phyloP scores from a whole-genome alignment of 2,797 vertebrate genomes.

The Lerista edwardsae region DNA sequence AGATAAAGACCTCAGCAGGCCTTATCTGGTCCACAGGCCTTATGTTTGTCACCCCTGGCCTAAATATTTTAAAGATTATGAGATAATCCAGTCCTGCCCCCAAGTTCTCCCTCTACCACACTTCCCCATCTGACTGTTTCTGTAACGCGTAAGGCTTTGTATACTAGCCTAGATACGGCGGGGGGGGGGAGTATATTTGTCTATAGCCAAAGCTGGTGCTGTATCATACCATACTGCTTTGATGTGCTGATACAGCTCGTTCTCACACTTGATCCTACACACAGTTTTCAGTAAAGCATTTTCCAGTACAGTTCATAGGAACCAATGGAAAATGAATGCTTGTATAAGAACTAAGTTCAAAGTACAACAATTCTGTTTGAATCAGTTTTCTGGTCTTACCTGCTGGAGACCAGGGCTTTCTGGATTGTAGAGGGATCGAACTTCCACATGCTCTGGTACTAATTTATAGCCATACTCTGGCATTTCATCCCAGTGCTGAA shows the following conservation, averaged over 20 bases:
- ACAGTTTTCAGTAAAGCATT: not conserved
- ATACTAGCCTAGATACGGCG: not conserved
- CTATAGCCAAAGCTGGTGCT: too few relatives aligned
- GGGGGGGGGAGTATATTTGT: not conserved
- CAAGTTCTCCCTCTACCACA: not conserved
- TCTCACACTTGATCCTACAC: not conserved
- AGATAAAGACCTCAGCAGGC: too few relatives aligned
- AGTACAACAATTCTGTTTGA: not conserved
- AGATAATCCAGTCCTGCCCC: not conserved
- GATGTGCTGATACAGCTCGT: not conserved
- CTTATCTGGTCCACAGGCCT: too few relatives aligned
- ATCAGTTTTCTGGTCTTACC: conserved; percentile 72
- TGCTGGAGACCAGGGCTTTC: conserved; percentile 88
- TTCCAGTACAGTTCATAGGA: not conserved
- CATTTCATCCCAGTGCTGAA: conserved; percentile 91
- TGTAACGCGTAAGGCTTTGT: not conserved
- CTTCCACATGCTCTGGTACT: conserved; percentile 92
- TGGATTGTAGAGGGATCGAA: conserved; percentile 81
- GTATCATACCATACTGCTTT: not conserved
- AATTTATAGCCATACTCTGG: conserved; percentile 81
- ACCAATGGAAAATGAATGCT: not conserved
- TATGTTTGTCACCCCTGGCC: too few relatives aligned
- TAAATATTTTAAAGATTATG: too few relatives aligned
- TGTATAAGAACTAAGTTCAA: not conserved
- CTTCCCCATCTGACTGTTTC: not conserved